Evolutionary conservation across 2,888 invertebrate species (phyloP), one percentile per base, ranked within the genome.

Genomic region (Rhingia campestris): DNA sequence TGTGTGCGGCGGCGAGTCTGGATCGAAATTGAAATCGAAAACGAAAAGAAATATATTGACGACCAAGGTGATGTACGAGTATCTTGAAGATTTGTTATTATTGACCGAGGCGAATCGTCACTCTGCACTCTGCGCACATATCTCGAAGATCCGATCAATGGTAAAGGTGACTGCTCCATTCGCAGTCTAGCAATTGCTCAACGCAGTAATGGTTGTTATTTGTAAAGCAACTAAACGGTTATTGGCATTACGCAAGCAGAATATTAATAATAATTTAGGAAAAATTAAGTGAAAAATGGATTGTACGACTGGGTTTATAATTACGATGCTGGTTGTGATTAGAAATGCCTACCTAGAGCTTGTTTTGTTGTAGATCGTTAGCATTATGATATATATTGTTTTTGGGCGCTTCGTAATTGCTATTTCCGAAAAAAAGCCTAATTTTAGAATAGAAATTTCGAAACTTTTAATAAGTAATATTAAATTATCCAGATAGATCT

Each of bases 1-100:
- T 43, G 35, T 53, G 14, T n/a, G 7, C 59, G 22, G 22, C 22
- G 22, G 22, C 22, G 10, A 53, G 41, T 32, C n/a, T 54, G 10
- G n/a, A 33, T 54, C 49, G 53, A 72, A 77, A 54, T 56, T 76
- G 37, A 61, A 37, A 53, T 66, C 53, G 49, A 61, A 77, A 72
- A 37, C n/a, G 58, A 43, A 58, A 35, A 63, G 33, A 61, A 49
- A 75, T 63, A 10, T 37, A 58, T 22, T 67, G 74, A 54, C 35
- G 59, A 64, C 49, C 45, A 66, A 59, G 59, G 53, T 67, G 64
- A 66, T 61, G 39, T 56, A 49, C 53, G 33, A 6, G 22, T 6
- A 41, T 22, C 45, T 33, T 14, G 10, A 33, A 0, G 9, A 4
- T 33, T 22, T 35, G 35, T 33, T 22, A 43, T 59, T 22, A 35